Base-by-base conservation (phyloP, 2,888 invertebrate genomes). In the Eutolmus rufibarbis region DNA sequence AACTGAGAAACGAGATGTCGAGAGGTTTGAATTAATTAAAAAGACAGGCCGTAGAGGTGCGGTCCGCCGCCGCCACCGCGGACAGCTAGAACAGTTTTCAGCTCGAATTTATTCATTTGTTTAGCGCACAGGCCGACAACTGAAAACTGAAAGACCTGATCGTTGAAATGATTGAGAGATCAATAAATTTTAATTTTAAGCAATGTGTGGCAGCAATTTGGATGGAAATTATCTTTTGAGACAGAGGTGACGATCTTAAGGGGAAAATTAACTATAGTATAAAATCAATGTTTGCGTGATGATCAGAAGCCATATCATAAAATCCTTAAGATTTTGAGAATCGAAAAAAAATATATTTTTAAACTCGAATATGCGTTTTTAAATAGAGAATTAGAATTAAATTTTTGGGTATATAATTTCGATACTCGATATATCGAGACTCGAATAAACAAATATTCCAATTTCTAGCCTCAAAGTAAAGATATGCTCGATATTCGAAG, bases 11-110 rank as follows among this genome's bases (percentile, higher is more conserved):
- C 66, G 28, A 66, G 12, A 66, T 28, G 66, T 23, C 66, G 28
- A 28, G 43, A 78, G 37, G 78, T 78, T 78, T 78, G 78, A 78
- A 78, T 78, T 78, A 78, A 78, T 78, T 78, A 78, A 78, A 78
- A 66, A 66, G 66, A 66, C 66, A 66, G 78, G 1, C 78, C 43
- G 12, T 46, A 37, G 77, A 78, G 78, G 78, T 78, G 78, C 78
- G 78, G 78, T 78, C 78, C 78, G 19, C 40, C 40, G 77, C 14
- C 43, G 43, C 43, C 19, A 23, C 23, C 43, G 46, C 43, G 78
- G 43, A 19, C 66, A 66, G 66, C 12, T 78, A 46, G 43, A 78
- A 46, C 78, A 46, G 19, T 78, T 78, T 66, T 19, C 78, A 7
- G 43, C 40, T 66, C 23, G 28, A 23, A 66, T 66, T 66, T 66